Conservation (phyloP, 2,113 vertebrate species). For the Calidris pygmaea region DNA sequence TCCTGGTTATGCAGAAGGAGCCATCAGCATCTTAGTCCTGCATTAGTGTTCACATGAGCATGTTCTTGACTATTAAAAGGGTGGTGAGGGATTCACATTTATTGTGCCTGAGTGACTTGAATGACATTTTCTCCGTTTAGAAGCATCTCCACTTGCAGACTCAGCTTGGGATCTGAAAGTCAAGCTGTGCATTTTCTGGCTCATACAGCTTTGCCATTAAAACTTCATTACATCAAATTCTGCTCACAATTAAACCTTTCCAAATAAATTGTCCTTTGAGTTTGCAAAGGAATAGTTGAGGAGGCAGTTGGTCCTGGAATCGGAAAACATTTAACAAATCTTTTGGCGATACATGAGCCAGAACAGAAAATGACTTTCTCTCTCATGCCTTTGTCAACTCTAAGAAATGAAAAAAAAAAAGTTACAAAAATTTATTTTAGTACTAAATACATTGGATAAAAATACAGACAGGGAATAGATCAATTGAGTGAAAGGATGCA, state of each 20-base stretch:
- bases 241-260: slow-evolving; percentile 40
- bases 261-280: slow-evolving; percentile 26
- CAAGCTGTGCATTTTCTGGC: slow-evolving; percentile 51
- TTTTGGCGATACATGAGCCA: not conserved
- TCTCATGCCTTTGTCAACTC: not conserved
- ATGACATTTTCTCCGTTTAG: slow-evolving; percentile 46
- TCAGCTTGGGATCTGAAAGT: slow-evolving; percentile 51
- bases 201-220: slow-evolving; percentile 47
- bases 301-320: not conserved
- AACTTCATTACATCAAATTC: slow-evolving; percentile 41
- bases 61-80: not conserved
- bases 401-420: not conserved
- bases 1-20: slow-evolving; percentile 3
- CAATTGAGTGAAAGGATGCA: not conserved
- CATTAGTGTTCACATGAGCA: not conserved
- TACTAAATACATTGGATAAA: not conserved
- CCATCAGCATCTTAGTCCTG: slow-evolving; percentile 6
- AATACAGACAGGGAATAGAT: not conserved
- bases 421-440: not conserved
- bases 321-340: not conserved
- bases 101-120: slow-evolving; percentile 40
- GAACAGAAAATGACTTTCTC: not conserved
- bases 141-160: slow-evolving; percentile 35
- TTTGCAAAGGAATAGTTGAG: not conserved
- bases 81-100: slow-evolving; percentile 19